phyloP scores from a whole-genome alignment of 2,888 invertebrate species.

The Microdon myrmicae region DNA sequence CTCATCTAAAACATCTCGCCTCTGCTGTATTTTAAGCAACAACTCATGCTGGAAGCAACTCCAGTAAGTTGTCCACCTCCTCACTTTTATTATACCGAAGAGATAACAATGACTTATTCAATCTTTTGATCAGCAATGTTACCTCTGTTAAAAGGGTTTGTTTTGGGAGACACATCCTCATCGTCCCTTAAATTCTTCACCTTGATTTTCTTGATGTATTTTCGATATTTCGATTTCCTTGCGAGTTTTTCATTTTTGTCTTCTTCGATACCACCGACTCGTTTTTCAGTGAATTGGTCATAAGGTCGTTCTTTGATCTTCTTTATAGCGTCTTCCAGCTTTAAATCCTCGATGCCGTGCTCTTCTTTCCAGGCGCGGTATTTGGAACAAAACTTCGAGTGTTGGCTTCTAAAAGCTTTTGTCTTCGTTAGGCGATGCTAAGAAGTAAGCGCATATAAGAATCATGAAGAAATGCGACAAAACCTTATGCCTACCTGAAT shows the following conservation, averaged over 20 bases:
- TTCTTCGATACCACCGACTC: constrained; percentile 61
- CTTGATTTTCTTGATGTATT: constrained; percentile 66
- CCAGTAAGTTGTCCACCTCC: no score
- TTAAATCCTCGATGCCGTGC: constrained; percentile 65
- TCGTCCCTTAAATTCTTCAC: constrained; percentile 58
- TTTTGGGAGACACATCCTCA: constrained; percentile 14
- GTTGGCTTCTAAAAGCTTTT: constrained; percentile 62
- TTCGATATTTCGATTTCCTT: constrained; percentile 60
- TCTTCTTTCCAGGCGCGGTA: constrained; percentile 68
- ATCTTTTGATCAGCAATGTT: no score
- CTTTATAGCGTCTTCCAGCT: constrained; percentile 63
- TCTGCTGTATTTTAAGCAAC: no score
- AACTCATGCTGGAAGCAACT: no score
- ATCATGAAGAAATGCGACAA: constrained; percentile 7
- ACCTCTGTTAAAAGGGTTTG: neutral
- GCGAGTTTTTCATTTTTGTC: constrained; percentile 58
- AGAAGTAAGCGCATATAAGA: no score
- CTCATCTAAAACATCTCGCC: no score
- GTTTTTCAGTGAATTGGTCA: constrained; percentile 70
- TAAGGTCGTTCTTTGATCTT: constrained; percentile 72
- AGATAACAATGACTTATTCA: no score
- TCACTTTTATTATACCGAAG: no score
- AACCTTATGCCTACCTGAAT: constrained; percentile 65
- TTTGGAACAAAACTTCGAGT: constrained; percentile 67
- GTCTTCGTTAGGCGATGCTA: constrained; percentile 65